Percentiles rank a stretch among this genome's conserved stretches.
These are phyloP conservation scores for Hippoglossus hippoglossus DNA, from an alignment of 2,797 vertebrate genomes.

Conservation along the genomic window DNA sequence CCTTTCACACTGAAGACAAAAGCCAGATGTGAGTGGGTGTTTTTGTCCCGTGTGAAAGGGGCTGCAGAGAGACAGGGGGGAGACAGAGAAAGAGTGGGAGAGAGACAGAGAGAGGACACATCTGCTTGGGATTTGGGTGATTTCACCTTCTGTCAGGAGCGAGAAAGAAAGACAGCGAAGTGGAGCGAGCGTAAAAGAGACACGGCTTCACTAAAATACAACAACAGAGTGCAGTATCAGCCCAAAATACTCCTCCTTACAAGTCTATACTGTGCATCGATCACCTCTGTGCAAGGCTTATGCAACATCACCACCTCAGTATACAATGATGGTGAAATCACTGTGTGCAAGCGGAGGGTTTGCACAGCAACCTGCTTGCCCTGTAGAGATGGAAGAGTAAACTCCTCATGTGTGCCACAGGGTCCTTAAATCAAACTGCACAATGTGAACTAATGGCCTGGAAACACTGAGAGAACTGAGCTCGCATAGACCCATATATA, in stretches of 20 bases:
- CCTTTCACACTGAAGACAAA: too few relatives aligned
- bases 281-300: constrained; percentile 59
- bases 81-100: neutral
- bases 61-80: neutral
- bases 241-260: constrained; percentile 67
- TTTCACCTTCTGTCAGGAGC: constrained; percentile 53
- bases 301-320: constrained; percentile 67
- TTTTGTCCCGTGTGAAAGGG: neutral
- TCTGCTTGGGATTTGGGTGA: constrained; percentile 64
- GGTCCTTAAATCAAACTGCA: constrained; percentile 60
- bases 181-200: constrained; percentile 30
- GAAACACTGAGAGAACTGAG: constrained; percentile 43
- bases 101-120: constrained; percentile 29
- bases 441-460: constrained; percentile 58
- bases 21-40: neutral
- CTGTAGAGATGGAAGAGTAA: constrained; percentile 45
- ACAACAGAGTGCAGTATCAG: constrained; percentile 54
- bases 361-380: constrained; percentile 38
- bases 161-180: constrained; percentile 16
- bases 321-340: constrained; percentile 62
- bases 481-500: constrained; percentile 31
- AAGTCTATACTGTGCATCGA: constrained; percentile 72
- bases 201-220: constrained; percentile 38
- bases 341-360: constrained; percentile 34
- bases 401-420: constrained; percentile 57